Evolutionary conservation across 2,113 vertebrate genomes (phyloP).

Genomic region (Triplophysa dalaica): DNA sequence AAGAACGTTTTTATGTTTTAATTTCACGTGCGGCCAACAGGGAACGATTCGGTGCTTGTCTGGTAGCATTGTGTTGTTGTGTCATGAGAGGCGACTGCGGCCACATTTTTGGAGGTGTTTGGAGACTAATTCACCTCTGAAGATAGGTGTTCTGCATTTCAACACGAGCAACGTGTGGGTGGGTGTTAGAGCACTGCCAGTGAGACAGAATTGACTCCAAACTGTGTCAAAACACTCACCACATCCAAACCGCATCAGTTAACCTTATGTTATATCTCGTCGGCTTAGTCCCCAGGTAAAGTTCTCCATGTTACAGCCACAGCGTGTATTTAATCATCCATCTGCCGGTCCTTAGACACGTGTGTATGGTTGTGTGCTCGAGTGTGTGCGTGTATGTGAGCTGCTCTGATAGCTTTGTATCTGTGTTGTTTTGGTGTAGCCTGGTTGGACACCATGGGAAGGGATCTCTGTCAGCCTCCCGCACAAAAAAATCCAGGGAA

Average conservation of each 20-base stretch:
- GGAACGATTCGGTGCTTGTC: neutral
- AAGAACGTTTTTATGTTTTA: too few species aligned
- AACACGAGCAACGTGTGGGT: neutral
- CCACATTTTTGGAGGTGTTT: slow-evolving; percentile 4
- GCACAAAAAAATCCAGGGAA: slow-evolving; percentile 46
- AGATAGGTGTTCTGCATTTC: neutral
- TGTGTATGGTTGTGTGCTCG: slow-evolving; percentile 14
- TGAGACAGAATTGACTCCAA: slow-evolving; percentile 27
- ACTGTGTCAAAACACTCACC: slow-evolving; percentile 28
- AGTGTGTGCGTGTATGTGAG: slow-evolving; percentile 8
- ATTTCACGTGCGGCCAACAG: neutral
- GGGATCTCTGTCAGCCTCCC: slow-evolving; percentile 41
- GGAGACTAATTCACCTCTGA: neutral
- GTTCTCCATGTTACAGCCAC: slow-evolving; percentile 34
- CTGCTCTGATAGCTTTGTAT: neutral
- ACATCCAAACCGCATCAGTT: slow-evolving; percentile 39
- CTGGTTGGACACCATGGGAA: slow-evolving; percentile 35
- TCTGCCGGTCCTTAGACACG: slow-evolving; percentile 16
- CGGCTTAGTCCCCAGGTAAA: slow-evolving; percentile 42
- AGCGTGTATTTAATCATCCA: slow-evolving; percentile 33
- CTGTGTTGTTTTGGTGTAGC: slow-evolving; percentile 28
- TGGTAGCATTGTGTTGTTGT: neutral
- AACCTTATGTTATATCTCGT: slow-evolving; percentile 46
- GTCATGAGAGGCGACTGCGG: neutral
- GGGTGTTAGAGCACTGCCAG: slow-evolving; percentile 20